phyloP scores from a whole-genome alignment of 2,113 vertebrate genomes.

The Neolamprologus kungweensis region DNA sequence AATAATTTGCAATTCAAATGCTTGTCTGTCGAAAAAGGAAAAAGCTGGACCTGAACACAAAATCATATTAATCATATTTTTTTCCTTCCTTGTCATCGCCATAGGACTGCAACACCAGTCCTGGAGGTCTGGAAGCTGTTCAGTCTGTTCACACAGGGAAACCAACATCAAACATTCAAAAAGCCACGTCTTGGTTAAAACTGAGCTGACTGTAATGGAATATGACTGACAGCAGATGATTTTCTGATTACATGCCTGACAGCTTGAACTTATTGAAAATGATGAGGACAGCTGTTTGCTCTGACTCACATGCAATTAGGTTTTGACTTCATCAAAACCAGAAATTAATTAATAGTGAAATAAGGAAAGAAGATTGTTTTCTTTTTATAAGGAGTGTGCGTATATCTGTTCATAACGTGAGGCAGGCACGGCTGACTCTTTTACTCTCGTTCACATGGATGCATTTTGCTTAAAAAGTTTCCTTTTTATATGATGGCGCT shows the following conservation, averaged over 20 bases:
- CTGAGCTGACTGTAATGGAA: conserved; percentile 43
- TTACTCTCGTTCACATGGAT: conserved; percentile 3
- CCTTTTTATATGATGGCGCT: not conserved
- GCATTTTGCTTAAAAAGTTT: not conserved
- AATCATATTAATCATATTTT: not conserved
- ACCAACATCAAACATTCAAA: conserved; percentile 25
- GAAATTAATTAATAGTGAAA: conserved; percentile 69
- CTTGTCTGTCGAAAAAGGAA: not conserved
- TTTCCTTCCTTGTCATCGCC: not conserved
- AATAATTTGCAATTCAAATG: not conserved
- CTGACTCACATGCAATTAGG: conserved; percentile 61
- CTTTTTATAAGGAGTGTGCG: not conserved
- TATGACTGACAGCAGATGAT: conserved; percentile 68
- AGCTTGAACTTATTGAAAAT: conserved; percentile 68
- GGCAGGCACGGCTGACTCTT: conserved; percentile 7
- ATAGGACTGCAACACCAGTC: not conserved
- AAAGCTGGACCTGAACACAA: not conserved
- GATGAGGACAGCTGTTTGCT: conserved; percentile 72
- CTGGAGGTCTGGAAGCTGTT: conserved; percentile 19
- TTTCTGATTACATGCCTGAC: conserved; percentile 72
- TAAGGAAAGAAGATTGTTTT: conserved; percentile 38
- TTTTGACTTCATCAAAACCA: conserved; percentile 66
- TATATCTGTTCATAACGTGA: conserved; percentile 8
- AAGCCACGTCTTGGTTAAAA: conserved; percentile 39
- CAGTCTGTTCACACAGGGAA: conserved; percentile 19